Percentiles rank a stretch among this genome's conserved stretches.
These are phyloP conservation scores for Austrofundulus limnaeus DNA, from an alignment of 2,113 vertebrate species.

Conservation along the genomic window DNA sequence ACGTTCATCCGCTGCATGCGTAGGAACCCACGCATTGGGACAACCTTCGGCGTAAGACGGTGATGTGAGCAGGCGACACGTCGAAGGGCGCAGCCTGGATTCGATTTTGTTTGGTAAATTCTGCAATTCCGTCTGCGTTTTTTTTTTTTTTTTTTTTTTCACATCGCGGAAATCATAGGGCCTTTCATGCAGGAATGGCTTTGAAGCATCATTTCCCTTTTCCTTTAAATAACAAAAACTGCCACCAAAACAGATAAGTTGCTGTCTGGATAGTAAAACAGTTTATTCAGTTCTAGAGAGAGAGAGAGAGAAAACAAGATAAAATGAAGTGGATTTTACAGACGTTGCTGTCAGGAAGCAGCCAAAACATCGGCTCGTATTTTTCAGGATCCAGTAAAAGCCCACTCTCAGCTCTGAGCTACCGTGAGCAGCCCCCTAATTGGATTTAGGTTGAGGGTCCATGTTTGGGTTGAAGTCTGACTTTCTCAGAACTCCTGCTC, in stretches of 20 bases:
- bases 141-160: no score
- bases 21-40: no score
- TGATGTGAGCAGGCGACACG: no score
- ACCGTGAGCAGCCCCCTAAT: slow-evolving; percentile 50
- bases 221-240: slow-evolving; percentile 2
- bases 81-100: no score
- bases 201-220: slow-evolving; percentile 6
- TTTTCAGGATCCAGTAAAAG: slow-evolving; percentile 33
- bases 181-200: no score
- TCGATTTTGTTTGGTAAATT: no score
- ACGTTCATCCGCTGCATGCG: no score
- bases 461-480: slow-evolving; percentile 49
- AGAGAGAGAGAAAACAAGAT: no score
- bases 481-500: slow-evolving; percentile 63
- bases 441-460: slow-evolving; percentile 56
- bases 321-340: neutral
- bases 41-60: no score
- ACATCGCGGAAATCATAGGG: no score
- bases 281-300: neutral
- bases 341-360: neutral
- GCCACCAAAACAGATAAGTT: neutral
- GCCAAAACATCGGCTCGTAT: neutral
- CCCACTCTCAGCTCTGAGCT: slow-evolving; percentile 47
- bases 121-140: no score
- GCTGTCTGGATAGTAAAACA: neutral